These are phyloP conservation scores for Chironomus tepperi DNA, from an alignment of 1,140 invertebrate species.

Conservation along the genomic window DNA sequence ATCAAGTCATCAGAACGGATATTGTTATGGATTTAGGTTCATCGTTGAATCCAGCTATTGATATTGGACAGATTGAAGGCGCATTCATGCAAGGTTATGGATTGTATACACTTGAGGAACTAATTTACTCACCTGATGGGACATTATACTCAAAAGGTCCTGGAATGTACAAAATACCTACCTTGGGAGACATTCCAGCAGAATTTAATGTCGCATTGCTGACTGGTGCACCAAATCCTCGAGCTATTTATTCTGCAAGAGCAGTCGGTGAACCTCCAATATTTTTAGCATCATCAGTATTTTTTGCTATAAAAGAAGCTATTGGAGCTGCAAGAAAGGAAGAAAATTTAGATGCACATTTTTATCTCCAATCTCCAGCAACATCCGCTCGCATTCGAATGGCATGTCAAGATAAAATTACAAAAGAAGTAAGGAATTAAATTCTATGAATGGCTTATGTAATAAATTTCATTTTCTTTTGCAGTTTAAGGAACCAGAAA, in stretches of 20 bases:
- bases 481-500: slow-evolving; percentile 35
- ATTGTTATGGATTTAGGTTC: slow-evolving; percentile 63
- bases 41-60: slow-evolving; percentile 59
- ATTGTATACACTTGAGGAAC: slow-evolving; percentile 53
- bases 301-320: slow-evolving; percentile 88
- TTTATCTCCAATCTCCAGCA: slow-evolving; percentile 76
- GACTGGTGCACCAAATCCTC: slow-evolving; percentile 75
- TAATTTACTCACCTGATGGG: slow-evolving; percentile 63
- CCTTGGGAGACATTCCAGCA: slow-evolving; percentile 78
- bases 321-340: slow-evolving; percentile 68
- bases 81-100: slow-evolving; percentile 60
- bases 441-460: no score
- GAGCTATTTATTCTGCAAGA: slow-evolving; percentile 93
- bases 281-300: slow-evolving; percentile 75
- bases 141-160: slow-evolving; percentile 76
- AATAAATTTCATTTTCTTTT: neutral
- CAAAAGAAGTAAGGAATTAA: slow-evolving; percentile 58
- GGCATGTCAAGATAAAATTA: slow-evolving; percentile 79
- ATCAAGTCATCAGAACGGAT: slow-evolving; percentile 53
- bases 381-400: slow-evolving; percentile 82
- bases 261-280: slow-evolving; percentile 93
- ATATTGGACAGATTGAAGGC: slow-evolving; percentile 66
- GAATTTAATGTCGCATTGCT: slow-evolving; percentile 90
- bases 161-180: slow-evolving; percentile 88
- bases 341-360: slow-evolving; percentile 50